phyloP scores from a whole-genome alignment of 2,797 vertebrate species.

The Falco peregrinus region DNA sequence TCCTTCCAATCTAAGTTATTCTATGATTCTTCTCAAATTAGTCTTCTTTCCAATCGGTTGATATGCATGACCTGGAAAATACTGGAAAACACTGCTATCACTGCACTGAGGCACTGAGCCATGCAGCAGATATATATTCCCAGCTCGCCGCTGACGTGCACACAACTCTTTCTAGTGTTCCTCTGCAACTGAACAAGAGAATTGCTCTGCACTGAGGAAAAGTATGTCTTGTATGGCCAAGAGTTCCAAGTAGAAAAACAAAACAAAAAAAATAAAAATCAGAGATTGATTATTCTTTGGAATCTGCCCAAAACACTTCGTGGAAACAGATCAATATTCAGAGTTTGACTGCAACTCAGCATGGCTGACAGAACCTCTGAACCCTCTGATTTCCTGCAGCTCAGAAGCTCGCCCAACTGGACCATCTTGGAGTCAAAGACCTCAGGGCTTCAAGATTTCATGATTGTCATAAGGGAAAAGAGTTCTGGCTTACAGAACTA shows the following conservation, averaged over 20 bases:
- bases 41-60: background rate
- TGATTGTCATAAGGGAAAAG: background rate
- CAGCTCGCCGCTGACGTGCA: background rate
- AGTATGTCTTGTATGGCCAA: background rate
- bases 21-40: constrained; percentile 12
- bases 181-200: background rate
- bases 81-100: constrained; percentile 10
- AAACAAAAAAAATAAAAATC: background rate
- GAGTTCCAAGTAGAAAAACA: background rate
- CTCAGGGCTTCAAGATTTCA: background rate
- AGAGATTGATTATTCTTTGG: background rate
- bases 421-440: background rate
- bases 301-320: background rate
- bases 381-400: background rate
- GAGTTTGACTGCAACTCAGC: background rate
- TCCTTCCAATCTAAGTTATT: background rate
- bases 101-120: constrained; percentile 49
- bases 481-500: background rate
- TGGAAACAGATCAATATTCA: background rate
- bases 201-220: background rate
- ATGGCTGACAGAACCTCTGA: background rate
- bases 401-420: background rate
- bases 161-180: background rate
- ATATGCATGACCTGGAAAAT: constrained; percentile 48
- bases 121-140: constrained; percentile 15